Conservation (phyloP, 2,888 invertebrate genomes). For the Orthosia gothica region DNA sequence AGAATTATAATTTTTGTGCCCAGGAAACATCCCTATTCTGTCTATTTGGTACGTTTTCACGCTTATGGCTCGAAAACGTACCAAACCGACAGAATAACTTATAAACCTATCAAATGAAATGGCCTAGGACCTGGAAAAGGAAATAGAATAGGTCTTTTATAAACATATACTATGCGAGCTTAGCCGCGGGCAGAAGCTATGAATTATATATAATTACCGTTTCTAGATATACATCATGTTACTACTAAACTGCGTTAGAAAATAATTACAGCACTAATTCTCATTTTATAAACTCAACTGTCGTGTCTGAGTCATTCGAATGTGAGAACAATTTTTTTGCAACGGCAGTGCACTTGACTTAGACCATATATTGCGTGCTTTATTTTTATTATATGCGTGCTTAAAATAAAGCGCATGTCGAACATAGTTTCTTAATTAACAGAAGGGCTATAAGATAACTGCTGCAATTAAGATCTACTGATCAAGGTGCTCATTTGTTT, state of each 20-base stretch:
- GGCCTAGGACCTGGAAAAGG: too few species aligned
- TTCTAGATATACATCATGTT: neutral
- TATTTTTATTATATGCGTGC: conserved; percentile 32
- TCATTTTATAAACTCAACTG: neutral
- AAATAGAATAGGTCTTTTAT: too few species aligned
- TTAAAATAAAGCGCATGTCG: conserved; percentile 40
- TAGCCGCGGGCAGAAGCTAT: too few species aligned
- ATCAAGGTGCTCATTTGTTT: conserved; percentile 34
- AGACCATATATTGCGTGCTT: conserved; percentile 5
- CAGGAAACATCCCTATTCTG: too few species aligned
- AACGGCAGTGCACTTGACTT: conserved; percentile 9
- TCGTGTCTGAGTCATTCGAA: neutral
- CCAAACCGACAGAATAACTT: too few species aligned
- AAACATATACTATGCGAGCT: too few species aligned
- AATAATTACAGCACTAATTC: neutral
- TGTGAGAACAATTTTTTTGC: neutral
- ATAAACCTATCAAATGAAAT: too few species aligned
- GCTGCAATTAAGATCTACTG: conserved; percentile 45
- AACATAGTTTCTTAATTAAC: conserved; percentile 53
- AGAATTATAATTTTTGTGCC: too few species aligned
- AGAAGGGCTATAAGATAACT: conserved; percentile 29
- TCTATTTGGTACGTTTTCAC: too few species aligned
- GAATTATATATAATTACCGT: conserved; percentile 27
- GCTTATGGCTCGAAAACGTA: too few species aligned
- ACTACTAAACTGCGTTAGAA: neutral